Percentiles rank a stretch among this genome's conserved stretches.
Conservation (phyloP, 2,888 invertebrate species). For the Pristionchus arcanus region DNA sequence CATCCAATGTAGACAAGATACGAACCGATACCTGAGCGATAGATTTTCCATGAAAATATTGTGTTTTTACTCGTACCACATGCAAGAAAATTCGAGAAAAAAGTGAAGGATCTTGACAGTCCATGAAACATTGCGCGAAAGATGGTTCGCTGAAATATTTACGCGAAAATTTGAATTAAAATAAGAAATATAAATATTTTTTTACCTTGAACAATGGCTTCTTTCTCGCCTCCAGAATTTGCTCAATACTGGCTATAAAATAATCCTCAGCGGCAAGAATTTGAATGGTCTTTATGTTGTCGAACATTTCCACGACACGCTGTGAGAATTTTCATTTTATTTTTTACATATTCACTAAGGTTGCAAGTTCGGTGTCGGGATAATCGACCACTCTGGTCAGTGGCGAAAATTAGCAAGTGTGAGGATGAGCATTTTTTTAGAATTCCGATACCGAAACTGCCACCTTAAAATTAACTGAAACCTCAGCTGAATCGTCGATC, state of each 20-base stretch:
- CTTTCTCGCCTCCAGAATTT: background rate
- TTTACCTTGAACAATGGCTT: background rate
- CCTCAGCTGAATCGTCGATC: slow-evolving; percentile 14
- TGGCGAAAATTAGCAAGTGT: too few relatives aligned
- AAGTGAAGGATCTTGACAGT: background rate
- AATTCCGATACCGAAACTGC: too few relatives aligned
- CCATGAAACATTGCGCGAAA: slow-evolving; percentile 39
- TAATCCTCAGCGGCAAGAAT: background rate
- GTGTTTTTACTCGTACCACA: background rate
- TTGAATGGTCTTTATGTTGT: background rate
- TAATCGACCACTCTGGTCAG: too few relatives aligned
- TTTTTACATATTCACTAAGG: too few relatives aligned
- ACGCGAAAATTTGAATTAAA: too few relatives aligned
- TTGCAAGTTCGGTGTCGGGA: too few relatives aligned
- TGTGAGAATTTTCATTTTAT: background rate
- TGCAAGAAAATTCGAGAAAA: background rate
- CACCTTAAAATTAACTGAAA: too few relatives aligned
- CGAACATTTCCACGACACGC: slow-evolving; percentile 5
- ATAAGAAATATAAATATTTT: too few relatives aligned
- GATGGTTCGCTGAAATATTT: background rate
- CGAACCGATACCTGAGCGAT: background rate
- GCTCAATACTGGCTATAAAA: background rate
- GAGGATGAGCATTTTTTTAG: too few relatives aligned
- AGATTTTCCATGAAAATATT: too few relatives aligned
- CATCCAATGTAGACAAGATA: background rate